Evolutionary conservation across 2,888 invertebrate genomes (phyloP), one percentile per base, ranked within the genome.

Genomic region (Myathropa florea): DNA sequence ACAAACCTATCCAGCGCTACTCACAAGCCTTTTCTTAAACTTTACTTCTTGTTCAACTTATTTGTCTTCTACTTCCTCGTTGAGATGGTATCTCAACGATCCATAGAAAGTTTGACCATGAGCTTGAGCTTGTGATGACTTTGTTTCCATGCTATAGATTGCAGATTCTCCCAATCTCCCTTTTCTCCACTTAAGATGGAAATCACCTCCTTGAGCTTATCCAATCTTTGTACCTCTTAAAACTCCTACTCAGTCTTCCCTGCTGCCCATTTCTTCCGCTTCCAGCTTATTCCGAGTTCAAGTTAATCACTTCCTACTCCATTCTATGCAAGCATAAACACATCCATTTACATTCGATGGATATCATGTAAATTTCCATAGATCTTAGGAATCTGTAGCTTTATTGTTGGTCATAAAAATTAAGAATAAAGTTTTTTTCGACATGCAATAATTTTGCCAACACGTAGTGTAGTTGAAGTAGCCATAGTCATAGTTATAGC

Each of bases 311-410:
- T 18, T n/a, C 4, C 18, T 18, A 18, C 46, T 18, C 7, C 18
- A 46, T 18, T 46, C 0, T 46, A 36, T 12, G 3, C 14, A 39
- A 7, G 12, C 1, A 36, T 12, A 7, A 39, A n/a, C 4, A 4
- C 39, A n/a, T 39, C n/a, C 39, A 39, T 39, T 36, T 14, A n/a
- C 39, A 33, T 33, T 33, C 33, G 9, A 9, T n/a, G 18, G 18
- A 39, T 28, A 67, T 10, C 64, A 59, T 72, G 65, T 68, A 72
- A 39, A 77, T 63, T 67, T 68, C 57, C 39, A 57, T 46, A 68
- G 57, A 46, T 46, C 18, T 18, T 46, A 46, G 36, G 60, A 65
- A 68, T 53, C 72, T 61, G 61, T 72, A 83, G 83, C 78, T 83
- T 83, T 78, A 78, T 73, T 28, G 79, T 72, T 79, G 65, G 36